Evolutionary conservation across 1,140 invertebrate species (phyloP).

Genomic region (Bombus sibiricus): DNA sequence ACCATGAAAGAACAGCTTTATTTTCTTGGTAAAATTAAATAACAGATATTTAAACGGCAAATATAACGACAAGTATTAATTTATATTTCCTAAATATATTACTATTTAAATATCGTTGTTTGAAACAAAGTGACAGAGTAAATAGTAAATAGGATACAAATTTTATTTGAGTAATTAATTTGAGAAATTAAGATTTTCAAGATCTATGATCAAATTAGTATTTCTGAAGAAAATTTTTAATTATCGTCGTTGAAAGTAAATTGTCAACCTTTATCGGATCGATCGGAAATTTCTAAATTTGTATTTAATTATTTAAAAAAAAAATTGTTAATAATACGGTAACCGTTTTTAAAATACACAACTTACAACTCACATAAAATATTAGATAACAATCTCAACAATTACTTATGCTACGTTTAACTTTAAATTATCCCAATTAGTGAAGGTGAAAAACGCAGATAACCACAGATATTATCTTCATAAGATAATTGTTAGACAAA

Average conservation of each 20-base stretch:
- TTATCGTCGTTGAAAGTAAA: background rate
- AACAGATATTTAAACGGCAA: background rate
- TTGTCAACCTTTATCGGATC: too few relatives aligned
- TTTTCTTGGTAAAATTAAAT: background rate
- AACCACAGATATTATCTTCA: background rate
- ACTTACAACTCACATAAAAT: background rate
- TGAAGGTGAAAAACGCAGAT: background rate
- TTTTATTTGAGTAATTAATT: background rate
- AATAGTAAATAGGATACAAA: background rate
- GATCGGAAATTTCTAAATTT: too few relatives aligned
- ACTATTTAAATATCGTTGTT: background rate
- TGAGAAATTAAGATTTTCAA: accelerated
- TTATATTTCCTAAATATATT: background rate
- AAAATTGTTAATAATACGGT: too few relatives aligned
- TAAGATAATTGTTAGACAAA: background rate
- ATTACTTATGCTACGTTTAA: background rate
- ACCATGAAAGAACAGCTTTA: background rate
- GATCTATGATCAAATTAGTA: background rate
- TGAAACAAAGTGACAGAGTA: background rate
- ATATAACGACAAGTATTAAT: background rate
- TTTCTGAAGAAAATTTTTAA: background rate
- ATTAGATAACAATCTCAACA: background rate
- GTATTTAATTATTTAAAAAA: too few relatives aligned
- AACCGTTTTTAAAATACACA: background rate
- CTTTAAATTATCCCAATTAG: background rate